phyloP scores from a whole-genome alignment of 2,797 vertebrate species.

The Pelobates cultripes region DNA sequence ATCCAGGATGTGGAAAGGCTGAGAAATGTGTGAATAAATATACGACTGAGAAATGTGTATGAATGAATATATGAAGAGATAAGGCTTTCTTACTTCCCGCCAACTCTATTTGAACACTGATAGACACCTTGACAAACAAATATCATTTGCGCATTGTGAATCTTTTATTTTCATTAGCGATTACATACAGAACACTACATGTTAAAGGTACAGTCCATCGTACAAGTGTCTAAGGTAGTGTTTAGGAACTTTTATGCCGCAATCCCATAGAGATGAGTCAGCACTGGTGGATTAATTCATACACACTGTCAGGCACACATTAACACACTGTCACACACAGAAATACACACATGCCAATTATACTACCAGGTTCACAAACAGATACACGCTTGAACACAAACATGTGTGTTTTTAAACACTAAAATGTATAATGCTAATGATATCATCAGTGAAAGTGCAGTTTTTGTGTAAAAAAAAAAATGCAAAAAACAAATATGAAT shows the following conservation, averaged over 20 bases:
- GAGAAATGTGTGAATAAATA: conserved; percentile 73
- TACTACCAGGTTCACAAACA: too few relatives aligned
- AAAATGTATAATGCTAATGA: too few relatives aligned
- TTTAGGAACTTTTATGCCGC: not conserved
- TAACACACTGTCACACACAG: too few relatives aligned
- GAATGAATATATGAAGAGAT: conserved; percentile 77
- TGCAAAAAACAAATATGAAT: too few relatives aligned
- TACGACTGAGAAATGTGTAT: conserved; percentile 73
- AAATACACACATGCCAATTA: too few relatives aligned
- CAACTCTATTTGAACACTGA: conserved; percentile 66
- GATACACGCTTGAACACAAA: too few relatives aligned
- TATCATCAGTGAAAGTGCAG: too few relatives aligned
- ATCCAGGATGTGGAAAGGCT: conserved; percentile 72
- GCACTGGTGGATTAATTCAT: too few relatives aligned
- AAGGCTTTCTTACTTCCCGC: conserved; percentile 77
- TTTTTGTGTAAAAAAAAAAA: too few relatives aligned
- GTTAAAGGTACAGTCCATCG: not conserved
- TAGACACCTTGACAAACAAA: conserved; percentile 59
- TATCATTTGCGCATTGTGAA: conserved; percentile 57
- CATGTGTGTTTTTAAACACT: too few relatives aligned
- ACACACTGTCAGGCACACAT: too few relatives aligned
- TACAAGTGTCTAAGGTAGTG: not conserved
- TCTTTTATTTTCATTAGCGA: conserved; percentile 28
- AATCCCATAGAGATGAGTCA: too few relatives aligned
- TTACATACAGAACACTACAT: not conserved